These are phyloP conservation scores for Phyllotreta cruciferae DNA, from an alignment of 2,888 invertebrate species.

Conservation along the genomic window DNA sequence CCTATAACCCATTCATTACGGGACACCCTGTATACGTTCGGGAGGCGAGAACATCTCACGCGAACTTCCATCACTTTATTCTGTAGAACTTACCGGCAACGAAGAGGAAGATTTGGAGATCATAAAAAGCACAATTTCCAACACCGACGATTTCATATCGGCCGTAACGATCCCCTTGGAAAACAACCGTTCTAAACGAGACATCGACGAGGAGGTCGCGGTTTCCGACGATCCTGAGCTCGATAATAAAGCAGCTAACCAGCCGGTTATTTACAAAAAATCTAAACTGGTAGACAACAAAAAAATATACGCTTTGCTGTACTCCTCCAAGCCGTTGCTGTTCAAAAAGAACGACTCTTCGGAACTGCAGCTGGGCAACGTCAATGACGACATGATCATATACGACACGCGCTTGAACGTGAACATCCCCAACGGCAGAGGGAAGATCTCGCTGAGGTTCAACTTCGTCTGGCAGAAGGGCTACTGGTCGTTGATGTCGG, in stretches of 20 bases:
- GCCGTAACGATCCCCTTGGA: constrained; percentile 38
- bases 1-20: too few relatives aligned
- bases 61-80: neutral
- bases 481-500: constrained; percentile 56
- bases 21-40: neutral
- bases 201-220: constrained; percentile 13
- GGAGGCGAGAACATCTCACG: neutral
- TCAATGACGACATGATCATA: constrained; percentile 45
- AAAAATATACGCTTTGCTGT: constrained; percentile 48
- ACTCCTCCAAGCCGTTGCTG: constrained; percentile 52
- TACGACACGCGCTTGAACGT: constrained; percentile 52
- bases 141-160: constrained; percentile 37
- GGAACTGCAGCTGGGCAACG: constrained; percentile 44
- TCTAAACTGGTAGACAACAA: constrained; percentile 43
- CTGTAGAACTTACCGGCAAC: constrained; percentile 43
- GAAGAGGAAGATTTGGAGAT: constrained; percentile 30
- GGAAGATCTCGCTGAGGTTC: constrained; percentile 54
- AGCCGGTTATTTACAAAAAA: constrained; percentile 52
- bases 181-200: constrained; percentile 33
- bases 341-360: constrained; percentile 47
- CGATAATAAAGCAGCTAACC: constrained; percentile 31
- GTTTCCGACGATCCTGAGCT: constrained; percentile 9
- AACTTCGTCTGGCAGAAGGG: constrained; percentile 52
- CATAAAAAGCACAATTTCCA: constrained; percentile 30
- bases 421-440: constrained; percentile 50